These are phyloP conservation scores for Chaenogobius annularis DNA, from an alignment of 2,113 vertebrate genomes.

Conservation along the genomic window DNA sequence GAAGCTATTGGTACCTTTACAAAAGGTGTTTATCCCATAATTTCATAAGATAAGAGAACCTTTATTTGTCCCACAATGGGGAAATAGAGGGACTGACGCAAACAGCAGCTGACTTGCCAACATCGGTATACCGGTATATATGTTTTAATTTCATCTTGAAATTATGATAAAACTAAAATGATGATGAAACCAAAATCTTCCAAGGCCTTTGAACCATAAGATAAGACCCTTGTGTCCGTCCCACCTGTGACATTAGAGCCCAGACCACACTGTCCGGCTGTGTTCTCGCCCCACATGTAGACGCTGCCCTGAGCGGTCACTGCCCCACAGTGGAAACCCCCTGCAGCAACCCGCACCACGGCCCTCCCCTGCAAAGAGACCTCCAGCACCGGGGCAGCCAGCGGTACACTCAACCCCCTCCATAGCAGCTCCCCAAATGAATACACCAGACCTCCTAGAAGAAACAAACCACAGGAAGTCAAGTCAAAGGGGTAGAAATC, in stretches of 20 bases:
- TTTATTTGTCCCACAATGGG: no score
- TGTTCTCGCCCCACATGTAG: slow-evolving; percentile 95
- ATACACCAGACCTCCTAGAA: slow-evolving; percentile 87
- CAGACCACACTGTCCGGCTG: slow-evolving; percentile 89
- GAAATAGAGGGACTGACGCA: no score
- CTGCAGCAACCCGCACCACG: slow-evolving; percentile 85
- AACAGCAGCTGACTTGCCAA: no score
- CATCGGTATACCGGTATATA: no score
- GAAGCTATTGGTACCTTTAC: no score
- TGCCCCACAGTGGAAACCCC: slow-evolving; percentile 89
- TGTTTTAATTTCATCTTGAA: no score
- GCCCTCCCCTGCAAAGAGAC: slow-evolving; percentile 76
- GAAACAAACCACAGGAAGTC: not conserved
- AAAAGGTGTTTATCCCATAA: no score
- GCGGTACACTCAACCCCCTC: slow-evolving; percentile 71
- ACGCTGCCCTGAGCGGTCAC: slow-evolving; percentile 84
- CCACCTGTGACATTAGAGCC: slow-evolving; percentile 50
- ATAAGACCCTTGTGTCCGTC: not conserved
- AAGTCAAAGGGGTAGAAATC: not conserved
- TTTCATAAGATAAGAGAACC: no score
- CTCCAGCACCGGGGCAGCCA: slow-evolving; percentile 80
- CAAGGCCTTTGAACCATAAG: not conserved
- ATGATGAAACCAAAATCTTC: not conserved
- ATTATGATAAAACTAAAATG: not conserved
- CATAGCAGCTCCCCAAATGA: slow-evolving; percentile 89